phyloP scores from a whole-genome alignment of 2,797 vertebrate species.

The Gymnoscopelus braueri region DNA sequence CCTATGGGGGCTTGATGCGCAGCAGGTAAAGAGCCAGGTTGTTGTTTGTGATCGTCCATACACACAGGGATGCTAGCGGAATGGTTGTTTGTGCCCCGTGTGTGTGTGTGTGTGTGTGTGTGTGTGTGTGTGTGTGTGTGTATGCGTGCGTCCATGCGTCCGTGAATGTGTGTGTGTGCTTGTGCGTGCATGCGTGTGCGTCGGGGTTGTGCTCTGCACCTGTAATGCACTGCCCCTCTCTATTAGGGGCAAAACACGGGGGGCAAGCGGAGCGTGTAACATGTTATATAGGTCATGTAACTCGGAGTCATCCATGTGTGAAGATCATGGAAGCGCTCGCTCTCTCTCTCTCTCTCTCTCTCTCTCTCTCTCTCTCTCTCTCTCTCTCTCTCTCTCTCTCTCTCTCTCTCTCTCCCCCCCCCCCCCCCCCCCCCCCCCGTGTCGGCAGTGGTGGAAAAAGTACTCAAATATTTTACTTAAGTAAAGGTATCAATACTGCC shows the following conservation, averaged over 20 bases:
- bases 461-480: no score
- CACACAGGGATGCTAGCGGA: slow-evolving; percentile 48
- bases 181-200: slow-evolving; percentile 11
- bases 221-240: slow-evolving; percentile 77
- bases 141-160: slow-evolving; percentile 13
- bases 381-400: slow-evolving; percentile 2
- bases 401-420: slow-evolving; percentile 49
- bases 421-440: no score
- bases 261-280: slow-evolving; percentile 80
- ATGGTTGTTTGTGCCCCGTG: slow-evolving; percentile 48
- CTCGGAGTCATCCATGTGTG: slow-evolving; percentile 82
- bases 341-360: slow-evolving; percentile 11
- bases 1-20: slow-evolving; percentile 54
- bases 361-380: background rate
- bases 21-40: slow-evolving; percentile 69
- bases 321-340: slow-evolving; percentile 77
- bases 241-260: slow-evolving; percentile 73
- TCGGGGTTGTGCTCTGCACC: slow-evolving; percentile 61
- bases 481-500: no score
- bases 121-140: slow-evolving; percentile 36
- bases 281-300: slow-evolving; percentile 86
- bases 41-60: slow-evolving; percentile 61
- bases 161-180: slow-evolving; percentile 28
- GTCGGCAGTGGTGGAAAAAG: no score
- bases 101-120: slow-evolving; percentile 18